Evolutionary conservation across 2,888 invertebrate species (phyloP).

Genomic region (Eledona agricola): DNA sequence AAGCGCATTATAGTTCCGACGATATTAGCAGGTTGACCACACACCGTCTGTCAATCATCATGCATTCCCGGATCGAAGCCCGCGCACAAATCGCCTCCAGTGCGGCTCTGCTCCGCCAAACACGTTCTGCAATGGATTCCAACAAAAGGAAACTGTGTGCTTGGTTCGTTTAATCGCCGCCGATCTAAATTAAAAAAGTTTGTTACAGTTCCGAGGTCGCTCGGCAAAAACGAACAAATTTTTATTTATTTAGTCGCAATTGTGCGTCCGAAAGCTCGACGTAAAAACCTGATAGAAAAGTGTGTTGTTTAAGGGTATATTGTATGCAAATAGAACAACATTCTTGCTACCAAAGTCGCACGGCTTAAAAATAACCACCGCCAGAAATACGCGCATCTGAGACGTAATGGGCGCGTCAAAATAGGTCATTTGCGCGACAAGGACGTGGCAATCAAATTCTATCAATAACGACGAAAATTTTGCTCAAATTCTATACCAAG

Average conservation of each 20-base stretch:
- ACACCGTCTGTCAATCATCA: constrained; percentile 55
- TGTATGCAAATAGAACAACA: constrained; percentile 59
- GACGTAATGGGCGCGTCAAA: too few species aligned
- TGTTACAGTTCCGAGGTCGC: constrained; percentile 15
- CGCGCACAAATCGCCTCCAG: constrained; percentile 4
- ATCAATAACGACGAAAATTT: too few species aligned
- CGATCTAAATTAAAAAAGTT: constrained; percentile 26
- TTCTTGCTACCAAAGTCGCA: constrained; percentile 52
- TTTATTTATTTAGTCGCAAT: constrained; percentile 35
- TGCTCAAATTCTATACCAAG: too few species aligned
- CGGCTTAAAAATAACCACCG: constrained; percentile 37
- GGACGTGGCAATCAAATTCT: too few species aligned
- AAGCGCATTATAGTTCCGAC: constrained; percentile 44
- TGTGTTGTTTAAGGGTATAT: constrained; percentile 59
- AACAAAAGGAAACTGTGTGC: constrained; percentile 18
- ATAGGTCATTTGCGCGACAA: too few species aligned
- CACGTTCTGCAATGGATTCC: constrained; percentile 19
- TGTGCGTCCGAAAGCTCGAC: constrained; percentile 30
- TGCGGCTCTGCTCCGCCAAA: constrained; percentile 15
- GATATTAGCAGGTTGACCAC: constrained; percentile 51
- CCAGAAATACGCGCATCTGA: constrained; percentile 30
- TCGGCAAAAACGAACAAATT: constrained; percentile 20
- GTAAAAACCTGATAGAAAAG: constrained; percentile 54
- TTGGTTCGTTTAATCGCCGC: constrained; percentile 19
- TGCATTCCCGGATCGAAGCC: constrained; percentile 42